Conservation (phyloP, 2,113 vertebrate genomes). For the Neogobius melanostomus region DNA sequence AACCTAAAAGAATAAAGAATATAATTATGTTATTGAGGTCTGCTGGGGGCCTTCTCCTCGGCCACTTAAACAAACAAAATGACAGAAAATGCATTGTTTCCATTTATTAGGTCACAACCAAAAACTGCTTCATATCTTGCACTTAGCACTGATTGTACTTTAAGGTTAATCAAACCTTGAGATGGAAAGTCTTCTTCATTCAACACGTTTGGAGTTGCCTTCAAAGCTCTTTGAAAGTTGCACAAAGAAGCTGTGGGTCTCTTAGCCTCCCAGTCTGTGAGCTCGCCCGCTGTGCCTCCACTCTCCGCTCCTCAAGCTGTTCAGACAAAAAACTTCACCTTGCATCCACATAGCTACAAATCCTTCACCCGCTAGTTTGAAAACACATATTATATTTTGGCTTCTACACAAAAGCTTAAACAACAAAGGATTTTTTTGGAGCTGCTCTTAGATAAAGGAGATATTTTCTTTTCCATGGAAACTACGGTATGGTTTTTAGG, state of each 20-base stretch:
- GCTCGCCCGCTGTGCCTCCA: constrained; percentile 8
- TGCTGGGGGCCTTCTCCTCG: constrained; percentile 48
- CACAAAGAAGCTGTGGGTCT: background rate
- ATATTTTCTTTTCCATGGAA: constrained; percentile 25
- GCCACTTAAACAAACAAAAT: constrained; percentile 44
- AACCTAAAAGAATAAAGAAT: constrained; percentile 61
- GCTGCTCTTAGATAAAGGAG: background rate
- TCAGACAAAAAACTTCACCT: constrained; percentile 11
- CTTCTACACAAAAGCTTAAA: constrained; percentile 4
- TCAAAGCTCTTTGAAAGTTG: constrained; percentile 9
- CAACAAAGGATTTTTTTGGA: constrained; percentile 3
- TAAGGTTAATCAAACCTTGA: background rate
- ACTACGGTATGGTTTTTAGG: background rate
- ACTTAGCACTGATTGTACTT: background rate
- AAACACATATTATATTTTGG: constrained; percentile 13
- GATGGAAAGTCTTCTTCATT: background rate
- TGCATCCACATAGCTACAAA: background rate
- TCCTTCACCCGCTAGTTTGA: background rate
- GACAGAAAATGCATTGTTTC: constrained; percentile 11
- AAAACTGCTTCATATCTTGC: background rate
- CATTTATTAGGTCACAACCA: background rate
- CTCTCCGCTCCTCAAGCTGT: constrained; percentile 5
- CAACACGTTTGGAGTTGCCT: background rate
- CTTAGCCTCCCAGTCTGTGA: background rate
- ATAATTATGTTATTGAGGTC: constrained; percentile 60